phyloP scores from a whole-genome alignment of 1,140 invertebrate genomes.

The Papilio polytes region DNA sequence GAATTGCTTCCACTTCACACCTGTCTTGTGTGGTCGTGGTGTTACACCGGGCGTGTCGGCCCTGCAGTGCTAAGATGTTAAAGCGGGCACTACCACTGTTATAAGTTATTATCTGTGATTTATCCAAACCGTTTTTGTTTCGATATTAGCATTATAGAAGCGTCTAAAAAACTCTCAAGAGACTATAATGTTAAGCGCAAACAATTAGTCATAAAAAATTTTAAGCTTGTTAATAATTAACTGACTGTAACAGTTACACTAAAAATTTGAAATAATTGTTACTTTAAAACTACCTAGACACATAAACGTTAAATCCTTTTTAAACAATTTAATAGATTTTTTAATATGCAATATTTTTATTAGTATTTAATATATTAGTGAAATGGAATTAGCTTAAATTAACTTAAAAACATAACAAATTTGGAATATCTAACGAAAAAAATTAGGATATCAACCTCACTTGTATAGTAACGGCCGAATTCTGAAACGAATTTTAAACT shows the following conservation, averaged over 20 bases:
- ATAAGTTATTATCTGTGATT: too few relatives aligned
- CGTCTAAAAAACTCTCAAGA: background rate
- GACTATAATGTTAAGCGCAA: background rate
- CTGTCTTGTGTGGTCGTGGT: too few relatives aligned
- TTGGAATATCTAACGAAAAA: background rate
- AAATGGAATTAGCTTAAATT: background rate
- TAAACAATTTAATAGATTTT: background rate
- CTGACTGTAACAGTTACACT: constrained; percentile 13
- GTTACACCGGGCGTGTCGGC: too few relatives aligned
- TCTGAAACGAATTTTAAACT: background rate
- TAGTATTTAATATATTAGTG: constrained; percentile 16
- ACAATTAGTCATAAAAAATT: background rate
- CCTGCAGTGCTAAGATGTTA: too few relatives aligned
- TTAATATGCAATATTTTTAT: background rate
- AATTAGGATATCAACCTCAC: background rate
- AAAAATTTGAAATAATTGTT: background rate
- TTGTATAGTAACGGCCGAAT: background rate
- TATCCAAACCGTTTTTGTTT: background rate
- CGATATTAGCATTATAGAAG: background rate
- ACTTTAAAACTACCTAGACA: background rate
- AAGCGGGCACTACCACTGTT: too few relatives aligned
- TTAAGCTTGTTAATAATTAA: background rate
- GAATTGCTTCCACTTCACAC: too few relatives aligned
- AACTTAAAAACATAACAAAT: background rate
- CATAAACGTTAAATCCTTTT: background rate